Conservation (phyloP, 1,140 invertebrate genomes). For the Dryas iulia region DNA sequence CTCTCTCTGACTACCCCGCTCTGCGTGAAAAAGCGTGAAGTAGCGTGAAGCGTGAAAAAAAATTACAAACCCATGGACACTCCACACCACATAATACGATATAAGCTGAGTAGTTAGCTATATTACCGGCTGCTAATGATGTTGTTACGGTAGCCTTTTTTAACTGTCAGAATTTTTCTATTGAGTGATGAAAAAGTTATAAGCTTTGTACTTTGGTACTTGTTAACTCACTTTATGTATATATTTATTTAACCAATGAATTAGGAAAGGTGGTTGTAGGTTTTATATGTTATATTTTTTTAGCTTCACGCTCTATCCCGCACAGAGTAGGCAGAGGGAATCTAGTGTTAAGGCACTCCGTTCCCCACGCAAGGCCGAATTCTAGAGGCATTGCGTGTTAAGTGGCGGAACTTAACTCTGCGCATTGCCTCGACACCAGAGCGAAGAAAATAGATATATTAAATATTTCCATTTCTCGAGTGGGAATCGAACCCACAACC, state of each 20-base stretch:
- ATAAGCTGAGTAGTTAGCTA: conserved; percentile 54
- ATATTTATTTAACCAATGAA: neutral
- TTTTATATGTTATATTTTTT: too few relatives aligned
- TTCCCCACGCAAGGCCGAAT: too few relatives aligned
- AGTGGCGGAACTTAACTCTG: too few relatives aligned
- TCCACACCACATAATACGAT: conserved; percentile 48
- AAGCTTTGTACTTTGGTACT: neutral
- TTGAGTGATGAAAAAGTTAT: conserved; percentile 16
- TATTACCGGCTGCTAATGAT: conserved; percentile 53
- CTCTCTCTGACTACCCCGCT: neutral
- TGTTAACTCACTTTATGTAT: neutral
- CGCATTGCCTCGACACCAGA: too few relatives aligned
- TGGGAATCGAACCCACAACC: too few relatives aligned
- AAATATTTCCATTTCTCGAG: too few relatives aligned
- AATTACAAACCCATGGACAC: conserved; percentile 22
- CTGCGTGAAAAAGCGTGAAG: neutral
- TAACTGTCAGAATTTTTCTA: conserved; percentile 39
- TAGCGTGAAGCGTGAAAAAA: neutral
- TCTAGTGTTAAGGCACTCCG: too few relatives aligned
- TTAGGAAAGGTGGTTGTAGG: neutral
- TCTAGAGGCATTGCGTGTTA: too few relatives aligned
- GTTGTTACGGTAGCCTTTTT: conserved; percentile 63
- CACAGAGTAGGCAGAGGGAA: too few relatives aligned
- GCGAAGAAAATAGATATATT: too few relatives aligned
- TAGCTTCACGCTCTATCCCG: too few relatives aligned